These are phyloP conservation scores for Varanus salvator DNA, from an alignment of 2,113 vertebrate species.

Conservation along the genomic window DNA sequence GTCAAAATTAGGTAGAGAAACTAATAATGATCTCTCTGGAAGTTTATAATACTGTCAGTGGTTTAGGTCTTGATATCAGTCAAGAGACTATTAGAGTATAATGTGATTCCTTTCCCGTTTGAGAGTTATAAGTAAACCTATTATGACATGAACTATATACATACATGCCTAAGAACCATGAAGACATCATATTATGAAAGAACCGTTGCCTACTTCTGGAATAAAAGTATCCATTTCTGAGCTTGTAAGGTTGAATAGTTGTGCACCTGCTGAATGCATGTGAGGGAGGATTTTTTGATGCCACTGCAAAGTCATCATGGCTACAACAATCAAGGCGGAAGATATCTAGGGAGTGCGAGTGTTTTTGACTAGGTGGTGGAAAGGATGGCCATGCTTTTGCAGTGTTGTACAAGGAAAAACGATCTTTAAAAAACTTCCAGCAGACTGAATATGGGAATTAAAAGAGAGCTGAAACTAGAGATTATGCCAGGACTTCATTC, in stretches of 20 bases:
- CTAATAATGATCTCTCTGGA: neutral
- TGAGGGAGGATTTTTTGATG: neutral
- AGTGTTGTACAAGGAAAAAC: neutral
- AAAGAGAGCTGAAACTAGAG: neutral
- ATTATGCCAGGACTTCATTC: neutral
- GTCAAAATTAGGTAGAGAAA: neutral
- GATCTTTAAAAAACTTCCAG: neutral
- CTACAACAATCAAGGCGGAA: neutral
- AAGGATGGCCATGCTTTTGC: neutral
- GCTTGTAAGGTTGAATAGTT: neutral
- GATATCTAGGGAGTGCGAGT: neutral
- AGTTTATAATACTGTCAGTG: neutral
- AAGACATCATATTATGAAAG: neutral
- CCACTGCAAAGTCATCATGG: neutral
- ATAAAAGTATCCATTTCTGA: neutral
- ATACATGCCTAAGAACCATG: neutral
- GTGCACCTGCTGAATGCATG: neutral
- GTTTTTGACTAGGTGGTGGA: neutral
- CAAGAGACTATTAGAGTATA: neutral
- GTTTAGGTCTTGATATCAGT: neutral
- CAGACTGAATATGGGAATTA: neutral
- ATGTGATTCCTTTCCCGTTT: neutral
- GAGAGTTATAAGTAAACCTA: neutral
- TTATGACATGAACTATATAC: neutral
- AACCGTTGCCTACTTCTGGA: neutral